phyloP scores from a whole-genome alignment of 2,113 vertebrate genomes.

The Diadophis punctatus region DNA sequence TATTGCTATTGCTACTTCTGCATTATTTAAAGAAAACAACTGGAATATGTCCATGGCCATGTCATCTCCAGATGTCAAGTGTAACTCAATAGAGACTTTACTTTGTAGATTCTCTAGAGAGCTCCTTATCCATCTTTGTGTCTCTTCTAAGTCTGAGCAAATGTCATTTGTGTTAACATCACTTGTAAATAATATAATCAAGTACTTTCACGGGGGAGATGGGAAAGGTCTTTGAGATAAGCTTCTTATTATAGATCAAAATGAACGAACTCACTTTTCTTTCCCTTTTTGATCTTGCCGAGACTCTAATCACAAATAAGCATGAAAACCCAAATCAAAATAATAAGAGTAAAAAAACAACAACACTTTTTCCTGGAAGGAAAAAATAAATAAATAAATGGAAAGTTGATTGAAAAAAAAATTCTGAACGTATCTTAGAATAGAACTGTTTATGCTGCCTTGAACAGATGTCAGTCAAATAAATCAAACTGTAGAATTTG shows the following conservation, averaged over 20 bases:
- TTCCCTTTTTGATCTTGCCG: slow-evolving; percentile 20
- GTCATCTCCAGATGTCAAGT: neutral
- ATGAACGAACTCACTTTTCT: slow-evolving; percentile 6
- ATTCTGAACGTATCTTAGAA: slow-evolving; percentile 52
- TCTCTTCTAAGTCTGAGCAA: slow-evolving; percentile 40
- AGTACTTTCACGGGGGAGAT: slow-evolving; percentile 20
- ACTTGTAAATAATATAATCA: slow-evolving; percentile 45
- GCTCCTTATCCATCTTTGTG: neutral
- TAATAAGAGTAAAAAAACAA: neutral
- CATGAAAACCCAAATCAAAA: neutral
- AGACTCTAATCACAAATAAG: slow-evolving; percentile 15
- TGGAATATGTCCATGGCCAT: neutral
- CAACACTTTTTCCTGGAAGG: slow-evolving; percentile 23
- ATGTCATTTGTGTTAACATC: slow-evolving; percentile 47
- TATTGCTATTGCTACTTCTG: neutral
- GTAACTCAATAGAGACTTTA: neutral
- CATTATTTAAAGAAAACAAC: neutral
- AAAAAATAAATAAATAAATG: slow-evolving; percentile 47
- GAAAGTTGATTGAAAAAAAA: slow-evolving; percentile 57
- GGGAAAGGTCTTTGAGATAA: slow-evolving; percentile 33
- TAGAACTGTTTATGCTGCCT: slow-evolving; percentile 54
- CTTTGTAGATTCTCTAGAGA: slow-evolving; percentile 29
- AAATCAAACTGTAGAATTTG: slow-evolving; percentile 60
- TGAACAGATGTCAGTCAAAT: slow-evolving; percentile 58
- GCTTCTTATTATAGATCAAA: slow-evolving; percentile 41